Percentiles rank a stretch among this genome's conserved stretches.
Conservation (phyloP, 2,888 invertebrate genomes). For the Galeopsomyia nigrocyanea region DNA sequence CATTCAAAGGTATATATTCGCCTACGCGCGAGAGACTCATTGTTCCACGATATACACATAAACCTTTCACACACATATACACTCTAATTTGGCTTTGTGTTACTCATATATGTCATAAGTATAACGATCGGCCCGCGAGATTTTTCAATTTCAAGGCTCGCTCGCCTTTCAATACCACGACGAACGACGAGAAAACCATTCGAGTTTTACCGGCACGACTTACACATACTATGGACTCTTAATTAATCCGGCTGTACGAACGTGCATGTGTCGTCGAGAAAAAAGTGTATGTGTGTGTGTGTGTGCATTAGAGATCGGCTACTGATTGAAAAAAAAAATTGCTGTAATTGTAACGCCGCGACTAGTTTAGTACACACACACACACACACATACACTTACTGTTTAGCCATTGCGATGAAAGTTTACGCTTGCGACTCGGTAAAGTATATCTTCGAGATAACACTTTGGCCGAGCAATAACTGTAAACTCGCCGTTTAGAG, state of each 20-base stretch:
- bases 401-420: neutral
- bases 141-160: slow-evolving; percentile 20
- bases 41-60: slow-evolving; percentile 37
- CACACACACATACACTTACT: no score
- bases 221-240: no score
- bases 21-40: slow-evolving; percentile 35
- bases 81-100: no score
- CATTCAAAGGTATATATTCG: neutral
- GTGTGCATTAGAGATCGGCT: no score
- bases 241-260: no score
- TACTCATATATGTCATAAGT: no score
- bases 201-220: no score
- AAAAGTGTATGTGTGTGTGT: no score
- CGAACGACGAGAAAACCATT: neutral
- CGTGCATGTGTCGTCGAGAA: no score
- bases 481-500: slow-evolving; percentile 2
- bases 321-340: neutral
- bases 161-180: neutral
- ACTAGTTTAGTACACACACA: neutral
- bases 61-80: slow-evolving; percentile 52
- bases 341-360: neutral
- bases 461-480: slow-evolving; percentile 9
- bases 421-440: slow-evolving; percentile 11
- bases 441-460: slow-evolving; percentile 26
- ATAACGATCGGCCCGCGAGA: slow-evolving; percentile 1